Evolutionary conservation across 2,113 vertebrate species (phyloP).

Genomic region (Nesoenas mayeri): DNA sequence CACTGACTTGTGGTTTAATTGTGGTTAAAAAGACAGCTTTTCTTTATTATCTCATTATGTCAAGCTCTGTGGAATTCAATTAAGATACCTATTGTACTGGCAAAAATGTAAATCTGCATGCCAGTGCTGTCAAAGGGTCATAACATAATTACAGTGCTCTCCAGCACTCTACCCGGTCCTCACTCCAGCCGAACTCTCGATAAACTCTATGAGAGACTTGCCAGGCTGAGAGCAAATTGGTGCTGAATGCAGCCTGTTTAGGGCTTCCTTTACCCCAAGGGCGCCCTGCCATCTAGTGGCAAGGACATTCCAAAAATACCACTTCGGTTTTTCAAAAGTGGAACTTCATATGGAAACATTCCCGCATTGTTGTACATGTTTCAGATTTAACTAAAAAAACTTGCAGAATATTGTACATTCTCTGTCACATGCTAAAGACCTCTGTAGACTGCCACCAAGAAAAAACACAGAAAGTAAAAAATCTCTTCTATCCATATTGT

Average conservation of each 20-base stretch:
- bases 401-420: neutral
- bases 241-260: accelerated
- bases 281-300: slow-evolving; percentile 74
- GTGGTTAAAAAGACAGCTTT: neutral
- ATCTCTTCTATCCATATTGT: neutral
- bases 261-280: neutral
- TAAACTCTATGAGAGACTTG: neutral
- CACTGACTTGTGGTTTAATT: neutral
- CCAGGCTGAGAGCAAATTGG: neutral
- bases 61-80: neutral
- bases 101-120: neutral
- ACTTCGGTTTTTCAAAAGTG: neutral
- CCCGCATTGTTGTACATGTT: accelerated
- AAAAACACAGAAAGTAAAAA: neutral
- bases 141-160: neutral
- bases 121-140: neutral
- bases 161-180: neutral
- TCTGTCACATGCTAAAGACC: neutral
- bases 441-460: neutral
- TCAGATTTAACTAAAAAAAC: neutral
- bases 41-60: neutral
- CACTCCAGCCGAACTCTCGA: neutral
- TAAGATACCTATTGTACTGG: neutral
- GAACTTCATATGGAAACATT: neutral
- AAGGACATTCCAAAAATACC: neutral